A percentile compares a stretch with the other conserved stretches of the same genome.
phyloP scores from a whole-genome alignment of 1,140 invertebrate species.

The Brachionus angularis region DNA sequence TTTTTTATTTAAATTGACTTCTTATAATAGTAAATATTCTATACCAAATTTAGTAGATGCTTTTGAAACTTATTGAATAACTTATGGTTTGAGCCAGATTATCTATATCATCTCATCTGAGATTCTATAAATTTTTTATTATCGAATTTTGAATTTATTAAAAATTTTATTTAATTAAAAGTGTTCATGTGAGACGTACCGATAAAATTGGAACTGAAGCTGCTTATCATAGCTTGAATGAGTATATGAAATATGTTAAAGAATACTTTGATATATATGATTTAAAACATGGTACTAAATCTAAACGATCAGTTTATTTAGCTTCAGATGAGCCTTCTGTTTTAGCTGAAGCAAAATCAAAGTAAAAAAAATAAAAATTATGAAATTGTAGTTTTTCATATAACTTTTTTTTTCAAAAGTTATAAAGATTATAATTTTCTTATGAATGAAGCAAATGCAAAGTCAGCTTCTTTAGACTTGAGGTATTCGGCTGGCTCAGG shows the following conservation, averaged over 20 bases:
- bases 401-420: slow-evolving; percentile 55
- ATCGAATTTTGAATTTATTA: background rate
- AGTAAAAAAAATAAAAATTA: slow-evolving; percentile 50
- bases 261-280: slow-evolving; percentile 74
- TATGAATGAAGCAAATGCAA: slow-evolving; percentile 67
- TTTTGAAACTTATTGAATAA: too few relatives aligned
- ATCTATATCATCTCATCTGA: background rate
- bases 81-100: too few relatives aligned
- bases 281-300: slow-evolving; percentile 62
- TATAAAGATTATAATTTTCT: slow-evolving; percentile 81
- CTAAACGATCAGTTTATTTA: slow-evolving; percentile 72
- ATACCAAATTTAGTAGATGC: too few relatives aligned
- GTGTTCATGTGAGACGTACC: slow-evolving; percentile 87
- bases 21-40: too few relatives aligned
- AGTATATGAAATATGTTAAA: slow-evolving; percentile 91
- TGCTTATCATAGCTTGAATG: slow-evolving; percentile 83
- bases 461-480: slow-evolving; percentile 79
- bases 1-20: too few relatives aligned
- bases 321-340: slow-evolving; percentile 77
- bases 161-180: background rate
- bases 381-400: background rate
- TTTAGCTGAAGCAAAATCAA: slow-evolving; percentile 59
- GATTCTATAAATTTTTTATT: background rate
- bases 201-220: slow-evolving; percentile 99
- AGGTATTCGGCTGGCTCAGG: slow-evolving; percentile 82